Evolutionary conservation across 2,888 invertebrate genomes (phyloP), one percentile per base, ranked within the genome.

Genomic region (Sphaerophoria rueppellii): DNA sequence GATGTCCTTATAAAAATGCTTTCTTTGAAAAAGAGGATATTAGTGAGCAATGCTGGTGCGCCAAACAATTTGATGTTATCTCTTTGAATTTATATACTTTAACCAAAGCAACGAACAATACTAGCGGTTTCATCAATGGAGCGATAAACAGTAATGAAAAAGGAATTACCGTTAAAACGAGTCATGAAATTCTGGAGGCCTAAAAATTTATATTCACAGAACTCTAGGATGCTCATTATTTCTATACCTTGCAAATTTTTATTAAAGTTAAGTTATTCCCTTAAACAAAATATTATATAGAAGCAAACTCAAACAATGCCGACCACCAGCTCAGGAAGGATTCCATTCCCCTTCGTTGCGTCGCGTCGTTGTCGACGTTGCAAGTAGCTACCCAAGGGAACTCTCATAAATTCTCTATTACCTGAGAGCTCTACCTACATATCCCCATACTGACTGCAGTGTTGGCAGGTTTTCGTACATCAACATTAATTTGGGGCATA

Each of bases 221-320:
- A 50, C 50, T 48, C 65, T 65, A 16, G 65, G 16, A 9, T 65
- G 65, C 65, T 65, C 65, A 65, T 65, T 65, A 65, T 65, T 24
- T 24, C 4, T 46, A 11, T 54, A 32, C 32, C 11, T 54, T 32
- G 9, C 11, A n/a, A 24, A 24, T 34, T 2, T 65, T 35, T 50
- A 43, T 40, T 7, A 48, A 3, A 37, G 37, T 12, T 16, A 50
- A 50, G 14, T 65, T 50, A 65, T 65, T 50, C 50, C 50, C 50
- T 65, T 35, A 65, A 65, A 65, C 35, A 14, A 48, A 65, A 37
- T 50, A 35, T 65, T 63, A 14, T 65, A 37, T 12, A 35, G 24
- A 67, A 24, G 4, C n/a, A n/a, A 54, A 52, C 24, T 6, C 24
- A 48, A 67, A 67, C 54, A 67, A 54, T 40, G 24, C 54, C 67